phyloP scores from a whole-genome alignment of 30 jellyfish, hydroid and myxozoan genomes.

The Hydractinia echinata region DNA sequence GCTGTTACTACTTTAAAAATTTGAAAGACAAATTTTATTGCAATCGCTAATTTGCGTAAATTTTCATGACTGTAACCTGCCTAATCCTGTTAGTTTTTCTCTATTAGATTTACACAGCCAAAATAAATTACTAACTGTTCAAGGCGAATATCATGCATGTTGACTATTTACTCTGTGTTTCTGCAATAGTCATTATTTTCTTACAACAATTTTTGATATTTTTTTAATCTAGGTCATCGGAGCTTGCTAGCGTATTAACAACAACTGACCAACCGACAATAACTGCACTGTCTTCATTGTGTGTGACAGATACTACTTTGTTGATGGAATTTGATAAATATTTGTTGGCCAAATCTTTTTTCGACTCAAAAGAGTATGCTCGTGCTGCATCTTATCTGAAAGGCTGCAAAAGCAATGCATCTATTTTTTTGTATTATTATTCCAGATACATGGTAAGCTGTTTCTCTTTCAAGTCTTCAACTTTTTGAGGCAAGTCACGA shows the following conservation, averaged over 20 bases:
- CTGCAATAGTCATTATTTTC: background rate
- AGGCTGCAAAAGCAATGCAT: slow-evolving; percentile 58
- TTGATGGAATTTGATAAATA: slow-evolving; percentile 65
- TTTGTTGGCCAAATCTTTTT: slow-evolving; percentile 62
- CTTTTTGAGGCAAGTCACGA: background rate
- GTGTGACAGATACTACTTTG: slow-evolving; percentile 23
- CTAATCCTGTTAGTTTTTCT: no score
- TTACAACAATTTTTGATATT: background rate
- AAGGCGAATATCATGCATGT: no score
- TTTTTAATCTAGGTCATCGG: slow-evolving; percentile 32
- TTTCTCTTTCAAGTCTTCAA: no score
- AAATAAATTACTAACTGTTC: no score
- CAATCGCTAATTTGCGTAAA: no score
- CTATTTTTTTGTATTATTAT: slow-evolving; percentile 54
- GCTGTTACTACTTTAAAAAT: no score
- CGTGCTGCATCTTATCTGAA: slow-evolving; percentile 64
- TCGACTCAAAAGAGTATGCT: slow-evolving; percentile 69
- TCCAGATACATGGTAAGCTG: slow-evolving; percentile 70
- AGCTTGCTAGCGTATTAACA: slow-evolving; percentile 20
- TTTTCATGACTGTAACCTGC: no score
- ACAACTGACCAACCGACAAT: background rate
- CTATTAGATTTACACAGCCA: no score
- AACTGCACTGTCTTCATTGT: background rate
- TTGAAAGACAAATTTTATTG: no score
- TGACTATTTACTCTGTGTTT: no score